phyloP scores from a whole-genome alignment of 2,888 invertebrate genomes.

The Linnaemya tessellans region DNA sequence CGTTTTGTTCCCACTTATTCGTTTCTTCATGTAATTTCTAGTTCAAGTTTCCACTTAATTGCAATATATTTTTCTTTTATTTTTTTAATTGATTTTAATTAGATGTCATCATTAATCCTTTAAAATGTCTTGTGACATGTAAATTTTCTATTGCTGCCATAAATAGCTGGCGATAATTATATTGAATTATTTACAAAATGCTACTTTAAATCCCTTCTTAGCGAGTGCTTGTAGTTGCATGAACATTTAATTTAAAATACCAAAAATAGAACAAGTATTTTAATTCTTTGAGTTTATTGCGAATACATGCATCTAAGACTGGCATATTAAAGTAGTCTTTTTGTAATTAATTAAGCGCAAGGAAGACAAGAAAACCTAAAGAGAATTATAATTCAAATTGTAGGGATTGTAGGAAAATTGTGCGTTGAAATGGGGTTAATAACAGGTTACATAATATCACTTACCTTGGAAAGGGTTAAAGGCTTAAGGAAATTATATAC shows the following conservation, averaged over 20 bases:
- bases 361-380: background rate
- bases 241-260: conserved; percentile 56
- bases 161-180: conserved; percentile 55
- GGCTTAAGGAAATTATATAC: too few relatives aligned
- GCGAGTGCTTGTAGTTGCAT: background rate
- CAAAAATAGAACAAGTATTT: conserved; percentile 26
- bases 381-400: background rate
- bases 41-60: conserved; percentile 1
- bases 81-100: conserved; percentile 55
- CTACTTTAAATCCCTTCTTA: conserved; percentile 30
- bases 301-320: background rate
- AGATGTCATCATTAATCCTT: conserved; percentile 55
- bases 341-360: conserved; percentile 33
- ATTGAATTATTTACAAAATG: conserved; percentile 42
- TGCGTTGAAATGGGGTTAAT: background rate
- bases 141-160: conserved; percentile 52
- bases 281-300: conserved; percentile 15
- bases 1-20: background rate
- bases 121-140: conserved; percentile 44
- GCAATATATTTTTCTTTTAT: conserved; percentile 33
- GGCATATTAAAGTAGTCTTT: background rate
- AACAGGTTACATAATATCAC: background rate
- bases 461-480: too few relatives aligned
- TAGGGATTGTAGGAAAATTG: background rate
- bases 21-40: background rate